These are phyloP conservation scores for Geococcyx californianus DNA, from an alignment of 2,113 vertebrate genomes.

Conservation along the genomic window DNA sequence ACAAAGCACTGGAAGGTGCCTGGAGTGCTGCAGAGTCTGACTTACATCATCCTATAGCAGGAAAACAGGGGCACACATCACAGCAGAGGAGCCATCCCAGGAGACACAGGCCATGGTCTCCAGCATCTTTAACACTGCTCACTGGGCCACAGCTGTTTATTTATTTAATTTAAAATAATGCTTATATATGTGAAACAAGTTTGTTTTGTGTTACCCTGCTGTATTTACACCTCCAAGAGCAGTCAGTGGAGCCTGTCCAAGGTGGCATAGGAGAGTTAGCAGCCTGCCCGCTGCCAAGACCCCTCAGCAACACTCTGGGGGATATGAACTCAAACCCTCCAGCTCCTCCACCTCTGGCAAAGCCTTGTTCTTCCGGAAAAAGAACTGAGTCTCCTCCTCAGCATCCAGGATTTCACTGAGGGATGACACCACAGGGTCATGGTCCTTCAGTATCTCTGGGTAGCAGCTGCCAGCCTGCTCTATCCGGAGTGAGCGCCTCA, in stretches of 20 bases:
- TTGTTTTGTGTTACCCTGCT: neutral
- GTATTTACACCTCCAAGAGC: neutral
- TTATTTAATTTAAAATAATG: neutral
- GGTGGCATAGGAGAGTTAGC: accelerated
- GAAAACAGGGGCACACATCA: accelerated
- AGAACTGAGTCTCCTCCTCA: slow-evolving; percentile 50
- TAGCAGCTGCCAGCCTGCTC: neutral
- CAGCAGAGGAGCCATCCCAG: neutral
- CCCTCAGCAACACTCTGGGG: neutral
- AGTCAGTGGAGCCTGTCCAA: accelerated
- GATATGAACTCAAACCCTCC: slow-evolving; percentile 3
- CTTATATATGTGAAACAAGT: neutral
- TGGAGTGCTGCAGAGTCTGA: neutral
- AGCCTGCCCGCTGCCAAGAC: accelerated
- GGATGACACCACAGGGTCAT: slow-evolving; percentile 70
- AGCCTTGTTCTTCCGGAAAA: slow-evolving; percentile 72
- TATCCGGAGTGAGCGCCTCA: slow-evolving; percentile 71
- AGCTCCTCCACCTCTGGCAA: slow-evolving; percentile 57
- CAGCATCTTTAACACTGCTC: neutral
- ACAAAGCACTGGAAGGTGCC: neutral
- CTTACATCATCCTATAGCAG: neutral
- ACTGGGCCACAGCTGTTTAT: neutral
- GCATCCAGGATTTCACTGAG: slow-evolving; percentile 64
- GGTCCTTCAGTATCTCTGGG: slow-evolving; percentile 71
- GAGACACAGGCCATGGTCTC: neutral